Conservation (phyloP, 2,888 invertebrate species). For the Drosophila ezoana region DNA sequence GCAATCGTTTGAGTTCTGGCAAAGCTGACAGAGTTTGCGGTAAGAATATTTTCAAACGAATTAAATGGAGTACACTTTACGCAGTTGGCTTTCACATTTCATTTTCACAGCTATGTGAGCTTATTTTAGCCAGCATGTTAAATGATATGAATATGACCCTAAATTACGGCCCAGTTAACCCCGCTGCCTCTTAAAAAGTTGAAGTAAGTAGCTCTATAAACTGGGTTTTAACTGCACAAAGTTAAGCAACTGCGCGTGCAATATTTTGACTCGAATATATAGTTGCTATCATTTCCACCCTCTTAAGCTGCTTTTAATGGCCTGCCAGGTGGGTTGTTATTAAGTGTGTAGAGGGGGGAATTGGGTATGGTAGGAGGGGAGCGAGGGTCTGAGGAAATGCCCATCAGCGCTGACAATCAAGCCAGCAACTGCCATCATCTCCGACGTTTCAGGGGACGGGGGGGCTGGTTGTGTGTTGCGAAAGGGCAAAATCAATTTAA, state of each 20-base stretch:
- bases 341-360: no score
- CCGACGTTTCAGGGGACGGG: slow-evolving; percentile 4
- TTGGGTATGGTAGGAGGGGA: background rate
- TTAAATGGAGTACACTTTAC: no score
- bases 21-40: no score
- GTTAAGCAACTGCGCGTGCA: slow-evolving; percentile 19
- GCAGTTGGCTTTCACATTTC: no score
- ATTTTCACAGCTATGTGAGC: no score
- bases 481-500: slow-evolving; percentile 82
- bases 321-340: slow-evolving; percentile 39
- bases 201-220: slow-evolving; percentile 26
- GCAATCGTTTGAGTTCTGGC: no score
- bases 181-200: no score
- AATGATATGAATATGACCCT: background rate
- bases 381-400: slow-evolving; percentile 34
- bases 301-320: slow-evolving; percentile 59
- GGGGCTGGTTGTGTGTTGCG: slow-evolving; percentile 46
- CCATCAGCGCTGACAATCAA: slow-evolving; percentile 54
- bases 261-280: slow-evolving; percentile 34
- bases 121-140: no score
- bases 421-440: slow-evolving; percentile 60
- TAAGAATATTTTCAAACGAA: no score
- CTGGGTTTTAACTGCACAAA: slow-evolving; percentile 20
- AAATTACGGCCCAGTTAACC: slow-evolving; percentile 19
- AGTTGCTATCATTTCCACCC: slow-evolving; percentile 38